Evolutionary conservation across 2,888 invertebrate genomes (phyloP).

Genomic region (Strigamia crassipes): DNA sequence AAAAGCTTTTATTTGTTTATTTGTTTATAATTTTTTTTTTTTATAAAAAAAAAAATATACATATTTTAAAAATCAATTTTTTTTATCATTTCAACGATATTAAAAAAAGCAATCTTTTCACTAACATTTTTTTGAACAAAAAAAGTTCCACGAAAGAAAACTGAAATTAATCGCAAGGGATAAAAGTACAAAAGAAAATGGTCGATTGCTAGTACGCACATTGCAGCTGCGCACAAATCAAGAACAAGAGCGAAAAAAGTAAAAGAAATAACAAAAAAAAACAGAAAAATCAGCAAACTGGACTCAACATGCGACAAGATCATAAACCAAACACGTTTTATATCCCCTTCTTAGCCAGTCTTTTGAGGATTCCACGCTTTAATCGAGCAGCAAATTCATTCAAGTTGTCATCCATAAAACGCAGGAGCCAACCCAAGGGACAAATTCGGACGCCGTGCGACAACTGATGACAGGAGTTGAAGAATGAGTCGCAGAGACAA

Average conservation of each 20-base stretch:
- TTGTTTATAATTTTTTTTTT: no score
- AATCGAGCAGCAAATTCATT: slow-evolving; percentile 35
- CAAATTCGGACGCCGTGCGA: slow-evolving; percentile 1
- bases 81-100: no score
- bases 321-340: slow-evolving; percentile 1
- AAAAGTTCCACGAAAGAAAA: background rate
- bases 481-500: background rate
- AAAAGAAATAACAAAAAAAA: background rate
- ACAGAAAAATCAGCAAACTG: background rate
- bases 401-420: slow-evolving; percentile 23
- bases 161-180: background rate
- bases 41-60: no score
- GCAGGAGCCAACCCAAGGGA: background rate
- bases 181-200: background rate
- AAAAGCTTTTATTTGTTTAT: no score
- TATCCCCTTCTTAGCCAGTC: background rate
- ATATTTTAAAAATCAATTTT: no score
- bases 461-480: slow-evolving; percentile 15
- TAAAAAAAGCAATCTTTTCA: no score
- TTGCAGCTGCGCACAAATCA: slow-evolving; percentile 2
- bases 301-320: background rate
- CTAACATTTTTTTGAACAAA: no score
- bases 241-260: background rate
- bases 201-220: background rate
- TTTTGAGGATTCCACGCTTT: background rate